Evolutionary conservation across 2,888 invertebrate species (phyloP), one percentile per base, ranked within the genome.

Genomic region (Troilus luridus): DNA sequence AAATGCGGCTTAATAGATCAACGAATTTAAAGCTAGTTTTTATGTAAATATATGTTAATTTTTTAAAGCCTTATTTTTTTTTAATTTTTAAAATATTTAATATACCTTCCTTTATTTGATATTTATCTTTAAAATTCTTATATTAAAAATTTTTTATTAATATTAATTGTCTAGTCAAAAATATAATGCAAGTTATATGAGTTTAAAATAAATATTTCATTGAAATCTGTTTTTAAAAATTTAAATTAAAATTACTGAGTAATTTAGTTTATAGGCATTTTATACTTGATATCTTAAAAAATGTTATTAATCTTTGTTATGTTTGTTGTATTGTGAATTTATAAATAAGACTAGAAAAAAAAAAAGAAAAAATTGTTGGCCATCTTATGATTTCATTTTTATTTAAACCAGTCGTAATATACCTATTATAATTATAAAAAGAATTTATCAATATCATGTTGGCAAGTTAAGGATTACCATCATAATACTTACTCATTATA

Each of bases 1-100:
- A 77, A 90, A 64, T 90, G 72, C 90, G 90, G 90, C 90, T 90
- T 90, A 90, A 90, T 90, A 90, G 90, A 90, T 72, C 90, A 90
- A 90, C 90, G 90, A 90, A 90, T 77, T 90, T 90, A 90, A 64
- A 90, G 89, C 90, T 90, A 90, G 90, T 90, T 90, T 64, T 60
- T 72, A 58, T 89, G 89, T 89, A 67, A 67, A 89, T 89, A 89
- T 54, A 56, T 85, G 56, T 85, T 85, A 85, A 85, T 85, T 85
- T 85, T 85, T 58, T 56, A 56, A 85, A 58, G 21, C 85, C 7
- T 85, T 41, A 41, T 41, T 41, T 85, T 85, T 85, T 85, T 85
- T n/a, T 17, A 81, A 54, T n/a, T 56, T 85, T 56, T 56, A 85
- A 85, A 10, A 85, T n/a, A 85, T n/a, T 56, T 56, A 85, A 85